phyloP scores from a whole-genome alignment of 2,797 vertebrate genomes.

The Sebastes melanostomus region DNA sequence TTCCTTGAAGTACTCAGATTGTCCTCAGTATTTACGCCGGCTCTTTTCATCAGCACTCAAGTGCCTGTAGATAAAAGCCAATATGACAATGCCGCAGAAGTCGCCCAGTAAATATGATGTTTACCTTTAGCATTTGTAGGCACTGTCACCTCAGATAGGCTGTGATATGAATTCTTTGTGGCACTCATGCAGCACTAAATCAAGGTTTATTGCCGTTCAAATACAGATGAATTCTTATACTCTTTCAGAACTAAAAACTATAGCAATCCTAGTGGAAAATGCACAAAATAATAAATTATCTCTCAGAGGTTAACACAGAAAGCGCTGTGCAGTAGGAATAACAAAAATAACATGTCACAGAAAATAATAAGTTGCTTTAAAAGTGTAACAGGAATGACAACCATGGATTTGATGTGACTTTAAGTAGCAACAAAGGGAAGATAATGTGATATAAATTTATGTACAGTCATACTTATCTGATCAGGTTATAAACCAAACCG shows the following conservation, averaged over 20 bases:
- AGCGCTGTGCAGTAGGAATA: neutral
- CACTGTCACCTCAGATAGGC: neutral
- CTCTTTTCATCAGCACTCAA: slow-evolving; percentile 38
- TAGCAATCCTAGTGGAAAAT: neutral
- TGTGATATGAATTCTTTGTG: neutral
- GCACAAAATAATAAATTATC: neutral
- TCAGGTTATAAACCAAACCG: slow-evolving; percentile 17
- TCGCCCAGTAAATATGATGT: slow-evolving; percentile 3
- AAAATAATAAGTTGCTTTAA: neutral
- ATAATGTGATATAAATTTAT: slow-evolving; percentile 10
- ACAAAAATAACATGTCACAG: neutral
- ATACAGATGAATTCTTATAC: neutral
- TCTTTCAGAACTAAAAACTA: neutral
- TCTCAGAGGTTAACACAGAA: neutral
- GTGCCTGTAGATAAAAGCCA: slow-evolving; percentile 19
- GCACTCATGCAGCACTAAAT: neutral
- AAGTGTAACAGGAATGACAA: neutral
- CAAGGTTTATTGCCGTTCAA: neutral
- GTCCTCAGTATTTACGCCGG: slow-evolving; percentile 15
- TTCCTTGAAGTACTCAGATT: slow-evolving; percentile 24
- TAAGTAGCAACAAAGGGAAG: slow-evolving; percentile 7
- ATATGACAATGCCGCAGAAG: slow-evolving; percentile 12
- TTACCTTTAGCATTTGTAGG: neutral
- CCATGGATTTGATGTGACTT: neutral
- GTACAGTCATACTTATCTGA: slow-evolving; percentile 8